Evolutionary conservation across 2,797 vertebrate species (phyloP).

Genomic region (Ctenopoma multispine): DNA sequence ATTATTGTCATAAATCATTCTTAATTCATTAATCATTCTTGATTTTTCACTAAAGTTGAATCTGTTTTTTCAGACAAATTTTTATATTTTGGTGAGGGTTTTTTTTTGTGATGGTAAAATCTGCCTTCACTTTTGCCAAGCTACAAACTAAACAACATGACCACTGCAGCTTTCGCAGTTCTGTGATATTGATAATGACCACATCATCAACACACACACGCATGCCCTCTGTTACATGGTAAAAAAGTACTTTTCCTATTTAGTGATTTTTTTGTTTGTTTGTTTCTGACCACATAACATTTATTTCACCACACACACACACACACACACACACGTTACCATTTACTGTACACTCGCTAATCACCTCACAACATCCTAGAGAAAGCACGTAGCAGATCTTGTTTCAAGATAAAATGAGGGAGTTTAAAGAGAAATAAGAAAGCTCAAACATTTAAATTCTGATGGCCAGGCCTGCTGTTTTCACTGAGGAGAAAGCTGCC

Average conservation of each 20-base stretch:
- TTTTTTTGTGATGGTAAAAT: background rate
- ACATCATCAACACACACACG: conserved; percentile 38
- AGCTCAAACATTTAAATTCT: background rate
- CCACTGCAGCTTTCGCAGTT: conserved; percentile 26
- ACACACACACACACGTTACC: conserved; percentile 50
- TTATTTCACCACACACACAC: conserved; percentile 44
- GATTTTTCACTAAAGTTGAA: background rate
- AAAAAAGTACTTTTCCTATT: conserved; percentile 53
- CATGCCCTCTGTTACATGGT: conserved; percentile 63
- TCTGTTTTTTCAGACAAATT: background rate
- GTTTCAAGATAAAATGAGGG: background rate
- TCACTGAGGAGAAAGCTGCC: conserved; percentile 22
- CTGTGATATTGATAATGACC: conserved; percentile 50
- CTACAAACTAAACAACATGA: conserved; percentile 52
- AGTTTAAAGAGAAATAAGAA: background rate
- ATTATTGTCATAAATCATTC: background rate
- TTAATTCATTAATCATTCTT: conserved; percentile 11
- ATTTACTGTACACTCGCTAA: conserved; percentile 69
- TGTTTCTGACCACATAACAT: conserved; percentile 60
- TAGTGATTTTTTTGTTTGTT: conserved; percentile 25
- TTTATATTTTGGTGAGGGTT: background rate
- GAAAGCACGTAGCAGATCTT: conserved; percentile 47
- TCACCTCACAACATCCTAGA: conserved; percentile 71
- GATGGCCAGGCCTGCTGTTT: conserved; percentile 27
- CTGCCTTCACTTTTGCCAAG: conserved; percentile 40